These are phyloP conservation scores for Centruroides sculpturatus DNA, from an alignment of 1,140 invertebrate genomes.

Conservation along the genomic window DNA sequence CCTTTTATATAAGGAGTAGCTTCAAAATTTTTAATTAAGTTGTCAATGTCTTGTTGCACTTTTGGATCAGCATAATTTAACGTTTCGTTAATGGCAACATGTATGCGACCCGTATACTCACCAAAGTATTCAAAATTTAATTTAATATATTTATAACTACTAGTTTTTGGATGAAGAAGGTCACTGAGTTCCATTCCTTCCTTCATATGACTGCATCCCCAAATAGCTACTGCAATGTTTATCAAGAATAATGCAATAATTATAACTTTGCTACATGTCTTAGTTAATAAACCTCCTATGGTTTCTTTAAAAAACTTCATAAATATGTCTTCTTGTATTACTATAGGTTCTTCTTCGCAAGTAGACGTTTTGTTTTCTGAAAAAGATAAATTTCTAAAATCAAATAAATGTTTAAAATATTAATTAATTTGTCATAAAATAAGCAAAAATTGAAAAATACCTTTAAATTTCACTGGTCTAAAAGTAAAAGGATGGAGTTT, in stretches of 20 bases:
- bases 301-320: too few relatives aligned
- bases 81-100: constrained; percentile 66
- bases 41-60: constrained; percentile 61
- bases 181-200: constrained; percentile 76
- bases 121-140: constrained; percentile 73
- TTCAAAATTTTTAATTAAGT: constrained; percentile 60
- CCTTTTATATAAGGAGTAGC: constrained; percentile 53
- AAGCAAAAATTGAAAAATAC: too few relatives aligned
- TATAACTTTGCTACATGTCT: constrained; percentile 41
- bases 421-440: too few relatives aligned
- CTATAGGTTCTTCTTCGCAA: too few relatives aligned
- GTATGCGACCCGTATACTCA: constrained; percentile 77
- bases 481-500: constrained; percentile 50
- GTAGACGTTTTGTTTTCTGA: too few relatives aligned
- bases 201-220: constrained; percentile 70
- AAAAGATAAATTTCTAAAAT: too few relatives aligned
- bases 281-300: too few relatives aligned
- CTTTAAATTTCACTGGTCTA: too few relatives aligned
- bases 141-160: constrained; percentile 76
- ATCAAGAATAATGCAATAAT: constrained; percentile 61
- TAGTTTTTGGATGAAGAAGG: constrained; percentile 69
- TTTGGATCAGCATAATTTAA: constrained; percentile 68
- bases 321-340: too few relatives aligned
- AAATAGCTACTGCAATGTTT: constrained; percentile 69
- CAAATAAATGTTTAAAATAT: too few relatives aligned